Evolutionary conservation across 2,888 invertebrate species (phyloP).

Genomic region (Bugulina stolonifera): DNA sequence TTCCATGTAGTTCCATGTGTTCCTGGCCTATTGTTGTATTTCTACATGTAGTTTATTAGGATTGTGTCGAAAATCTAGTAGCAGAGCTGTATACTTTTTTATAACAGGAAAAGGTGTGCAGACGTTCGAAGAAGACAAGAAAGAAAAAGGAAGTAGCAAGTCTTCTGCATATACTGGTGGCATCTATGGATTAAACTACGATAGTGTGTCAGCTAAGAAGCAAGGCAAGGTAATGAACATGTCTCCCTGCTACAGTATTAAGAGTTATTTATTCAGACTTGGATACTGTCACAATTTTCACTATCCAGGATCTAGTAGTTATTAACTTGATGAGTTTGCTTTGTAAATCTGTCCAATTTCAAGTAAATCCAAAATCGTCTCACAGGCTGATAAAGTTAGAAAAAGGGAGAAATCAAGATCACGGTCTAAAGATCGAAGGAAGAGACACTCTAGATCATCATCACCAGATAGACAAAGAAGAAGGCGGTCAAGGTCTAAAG

Average conservation of each 20-base stretch:
- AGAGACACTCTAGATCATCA: too few relatives aligned
- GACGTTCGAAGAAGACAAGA: constrained; percentile 17
- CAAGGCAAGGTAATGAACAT: neutral
- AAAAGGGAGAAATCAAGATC: neutral
- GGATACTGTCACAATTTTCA: too few relatives aligned
- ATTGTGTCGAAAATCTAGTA: too few relatives aligned
- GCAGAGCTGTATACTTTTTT: neutral
- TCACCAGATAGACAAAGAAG: neutral
- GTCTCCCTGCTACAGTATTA: too few relatives aligned
- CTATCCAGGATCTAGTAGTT: too few relatives aligned
- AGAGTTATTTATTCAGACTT: too few relatives aligned
- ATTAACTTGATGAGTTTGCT: too few relatives aligned
- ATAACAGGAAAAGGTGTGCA: constrained; percentile 20
- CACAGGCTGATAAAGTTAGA: neutral
- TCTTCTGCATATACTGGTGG: neutral
- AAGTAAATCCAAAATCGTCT: too few relatives aligned
- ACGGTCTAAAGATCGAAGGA: neutral
- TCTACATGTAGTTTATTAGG: too few relatives aligned
- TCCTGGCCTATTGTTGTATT: too few relatives aligned
- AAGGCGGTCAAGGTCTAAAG: neutral
- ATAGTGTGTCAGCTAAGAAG: neutral
- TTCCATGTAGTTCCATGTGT: too few relatives aligned
- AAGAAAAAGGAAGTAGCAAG: neutral
- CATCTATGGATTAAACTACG: constrained; percentile 9
- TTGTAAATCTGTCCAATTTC: too few relatives aligned